Evolutionary conservation across 2,797 vertebrate species (phyloP).

Genomic region (Lacerta viridis): DNA sequence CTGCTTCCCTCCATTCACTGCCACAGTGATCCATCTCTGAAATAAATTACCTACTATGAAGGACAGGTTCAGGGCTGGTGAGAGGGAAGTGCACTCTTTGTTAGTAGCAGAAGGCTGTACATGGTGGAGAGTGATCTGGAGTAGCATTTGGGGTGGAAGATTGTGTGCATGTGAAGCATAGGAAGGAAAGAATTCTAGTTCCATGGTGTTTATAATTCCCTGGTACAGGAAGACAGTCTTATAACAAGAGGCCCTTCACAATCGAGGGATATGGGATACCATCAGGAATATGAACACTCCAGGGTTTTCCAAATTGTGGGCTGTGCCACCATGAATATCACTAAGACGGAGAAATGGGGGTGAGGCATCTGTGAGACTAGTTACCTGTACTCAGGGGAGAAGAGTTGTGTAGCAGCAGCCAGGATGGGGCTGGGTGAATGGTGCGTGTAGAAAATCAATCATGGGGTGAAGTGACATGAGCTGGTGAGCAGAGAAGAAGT

Average conservation of each 20-base stretch:
- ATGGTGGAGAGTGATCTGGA: neutral
- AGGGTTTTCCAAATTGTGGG: neutral
- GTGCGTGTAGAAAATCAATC: neutral
- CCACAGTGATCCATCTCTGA: neutral
- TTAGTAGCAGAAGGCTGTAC: constrained; percentile 1
- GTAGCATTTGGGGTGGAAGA: neutral
- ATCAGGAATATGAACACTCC: neutral
- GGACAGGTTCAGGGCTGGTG: neutral
- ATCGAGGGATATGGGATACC: neutral
- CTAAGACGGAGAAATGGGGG: neutral
- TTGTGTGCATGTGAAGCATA: neutral
- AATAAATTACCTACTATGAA: constrained; percentile 11
- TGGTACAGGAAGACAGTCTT: neutral
- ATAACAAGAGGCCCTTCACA: neutral
- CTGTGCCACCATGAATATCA: too few relatives aligned
- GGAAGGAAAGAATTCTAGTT: neutral
- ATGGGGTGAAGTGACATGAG: neutral
- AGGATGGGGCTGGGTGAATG: neutral
- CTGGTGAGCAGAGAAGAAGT: neutral
- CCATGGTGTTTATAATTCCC: neutral
- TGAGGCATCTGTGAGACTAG: neutral
- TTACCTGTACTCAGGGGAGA: neutral
- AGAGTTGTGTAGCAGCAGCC: neutral
- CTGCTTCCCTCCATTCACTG: neutral
- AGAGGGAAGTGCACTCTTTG: neutral